Percentiles rank a stretch among this genome's conserved stretches.
Conservation (phyloP, 2,113 vertebrate species). For the Genyomyrus donnyi region DNA sequence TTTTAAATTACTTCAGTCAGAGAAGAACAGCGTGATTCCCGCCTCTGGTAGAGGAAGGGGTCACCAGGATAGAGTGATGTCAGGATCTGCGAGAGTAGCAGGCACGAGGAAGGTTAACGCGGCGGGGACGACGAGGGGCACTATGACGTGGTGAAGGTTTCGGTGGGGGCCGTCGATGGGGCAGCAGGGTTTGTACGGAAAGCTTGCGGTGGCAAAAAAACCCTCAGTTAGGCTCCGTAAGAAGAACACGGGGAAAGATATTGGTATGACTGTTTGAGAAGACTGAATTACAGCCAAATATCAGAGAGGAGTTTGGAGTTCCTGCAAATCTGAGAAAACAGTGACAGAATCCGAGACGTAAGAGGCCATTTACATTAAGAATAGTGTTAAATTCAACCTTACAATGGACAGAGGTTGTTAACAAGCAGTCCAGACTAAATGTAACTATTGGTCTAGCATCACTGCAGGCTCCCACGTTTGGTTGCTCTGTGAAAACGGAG, state of each 20-base stretch:
- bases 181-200: not conserved
- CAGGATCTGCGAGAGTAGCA: not conserved
- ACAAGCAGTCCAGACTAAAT: not conserved
- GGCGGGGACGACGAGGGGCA: not conserved
- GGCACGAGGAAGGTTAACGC: not conserved
- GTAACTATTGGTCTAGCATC: not conserved
- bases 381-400: not conserved
- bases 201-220: not conserved
- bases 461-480: not conserved
- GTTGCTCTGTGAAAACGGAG: not conserved
- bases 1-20: not conserved
- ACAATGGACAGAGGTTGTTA: not conserved
- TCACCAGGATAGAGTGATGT: not conserved
- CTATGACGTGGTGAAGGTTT: not conserved
- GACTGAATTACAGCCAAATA: not conserved
- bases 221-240: not conserved
- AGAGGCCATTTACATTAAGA: not conserved
- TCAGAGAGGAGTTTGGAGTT: not conserved
- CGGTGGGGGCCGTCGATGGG: not conserved
- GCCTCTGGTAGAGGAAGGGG: not conserved
- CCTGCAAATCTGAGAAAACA: not conserved
- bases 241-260: not conserved
- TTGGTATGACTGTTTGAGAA: not conserved
- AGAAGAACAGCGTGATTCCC: not conserved
- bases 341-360: not conserved